Conservation (phyloP, 2,797 vertebrate species). For the Enteromius radiatus region DNA sequence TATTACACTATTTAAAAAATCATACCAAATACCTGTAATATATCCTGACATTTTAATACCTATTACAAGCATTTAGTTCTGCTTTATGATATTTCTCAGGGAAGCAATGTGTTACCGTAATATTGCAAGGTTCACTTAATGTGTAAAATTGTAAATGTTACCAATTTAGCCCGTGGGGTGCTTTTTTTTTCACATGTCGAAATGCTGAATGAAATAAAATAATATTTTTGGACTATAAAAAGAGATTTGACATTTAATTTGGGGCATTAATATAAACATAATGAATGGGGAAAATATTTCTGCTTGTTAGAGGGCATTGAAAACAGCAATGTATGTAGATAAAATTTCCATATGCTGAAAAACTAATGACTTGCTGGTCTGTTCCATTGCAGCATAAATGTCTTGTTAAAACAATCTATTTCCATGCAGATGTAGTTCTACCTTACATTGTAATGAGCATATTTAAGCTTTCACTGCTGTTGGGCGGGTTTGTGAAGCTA, state of each 20-base stretch:
- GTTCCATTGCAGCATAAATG: conserved; percentile 20
- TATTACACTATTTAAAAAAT: not conserved
- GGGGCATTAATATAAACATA: conserved; percentile 1
- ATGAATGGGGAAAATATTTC: not conserved
- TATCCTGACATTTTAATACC: conserved; percentile 5
- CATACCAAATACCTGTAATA: not conserved
- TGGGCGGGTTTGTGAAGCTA: conserved; percentile 21
- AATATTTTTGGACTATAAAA: not conserved
- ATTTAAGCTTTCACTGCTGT: conserved; percentile 37
- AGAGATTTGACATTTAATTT: conserved; percentile 5
- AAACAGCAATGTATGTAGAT: not conserved
- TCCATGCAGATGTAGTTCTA: conserved; percentile 6
- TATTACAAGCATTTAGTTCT: not conserved
- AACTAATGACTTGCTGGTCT: conserved; percentile 43
- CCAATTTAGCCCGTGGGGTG: not conserved
- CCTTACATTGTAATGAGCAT: conserved; percentile 55
- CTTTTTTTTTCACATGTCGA: not conserved
- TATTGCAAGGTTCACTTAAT: conserved; percentile 35
- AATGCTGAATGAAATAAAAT: not conserved
- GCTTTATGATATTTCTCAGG: not conserved
- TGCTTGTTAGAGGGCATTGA: not conserved
- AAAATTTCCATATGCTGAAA: conserved; percentile 16
- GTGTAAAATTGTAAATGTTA: conserved; percentile 42
- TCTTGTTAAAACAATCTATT: conserved; percentile 60
- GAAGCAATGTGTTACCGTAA: not conserved